Evolutionary conservation across 2,888 invertebrate species (phyloP), one percentile per base, ranked within the genome.

Genomic region (Parascotia fuliginaria): DNA sequence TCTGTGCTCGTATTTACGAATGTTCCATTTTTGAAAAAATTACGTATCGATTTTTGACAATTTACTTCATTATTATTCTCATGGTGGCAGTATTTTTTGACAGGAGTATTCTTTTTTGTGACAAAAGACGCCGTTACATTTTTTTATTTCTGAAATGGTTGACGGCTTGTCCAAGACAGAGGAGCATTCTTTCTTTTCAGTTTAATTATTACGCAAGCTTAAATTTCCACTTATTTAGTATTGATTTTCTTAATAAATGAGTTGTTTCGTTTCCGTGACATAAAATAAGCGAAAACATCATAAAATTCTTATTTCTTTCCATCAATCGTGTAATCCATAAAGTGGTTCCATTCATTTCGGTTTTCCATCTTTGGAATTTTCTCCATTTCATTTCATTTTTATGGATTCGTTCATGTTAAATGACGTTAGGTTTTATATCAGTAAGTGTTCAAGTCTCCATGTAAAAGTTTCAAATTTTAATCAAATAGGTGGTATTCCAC

Each of bases 401-500:
- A 39, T 34, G 38, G 9, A 15, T 32, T 50, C 34, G 9, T 43
- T 9, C 29, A 6, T 36, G 33, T 43, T 46, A 39, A 9, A 14
- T 37, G 32, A 24, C 33, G 24, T 45, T 49, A 29, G 13, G 16
- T 28, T 43, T 27, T 2, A 27, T 6, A 12, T 29, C 15, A 28
- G 27, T 16, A 9, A n/a, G 11, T 16, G 22, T 34, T 13, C 29
- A 31, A 15, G 19, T 34, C 28, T 39, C 34, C 33, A 22, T 34
- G 22, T 36, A 37, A 46, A 63, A 53, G 60, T 50, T 55, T 53
- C 38, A 37, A 54, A 32, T 47, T 65, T 64, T 56, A 65, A 65
- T 69, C 63, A 45, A 67, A 60, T 43, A 43, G 49, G 51, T 39
- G 46, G 57, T 64, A 55, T 55, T 54, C 55, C 42, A 48, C 55